A percentile compares a stretch with the other conserved stretches of the same genome.
Evolutionary conservation across 2,797 vertebrate genomes (phyloP).

Genomic region (Chelmon rostratus): DNA sequence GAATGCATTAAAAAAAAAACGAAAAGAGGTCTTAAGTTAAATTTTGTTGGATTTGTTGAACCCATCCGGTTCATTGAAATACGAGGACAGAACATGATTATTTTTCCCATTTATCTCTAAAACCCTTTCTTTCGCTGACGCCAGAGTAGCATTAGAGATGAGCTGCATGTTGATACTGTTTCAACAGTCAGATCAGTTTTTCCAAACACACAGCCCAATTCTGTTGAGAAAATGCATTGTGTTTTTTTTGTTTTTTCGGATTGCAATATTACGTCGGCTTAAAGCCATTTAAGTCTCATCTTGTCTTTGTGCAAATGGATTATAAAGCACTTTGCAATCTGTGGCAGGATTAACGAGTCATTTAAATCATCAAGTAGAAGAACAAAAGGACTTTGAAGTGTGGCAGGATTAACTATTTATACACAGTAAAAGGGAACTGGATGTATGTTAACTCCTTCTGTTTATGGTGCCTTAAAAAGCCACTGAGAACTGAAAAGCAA

Average conservation of each 20-base stretch:
- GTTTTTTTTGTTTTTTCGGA: background rate
- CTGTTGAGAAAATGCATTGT: constrained; percentile 23
- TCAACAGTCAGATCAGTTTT: constrained; percentile 11
- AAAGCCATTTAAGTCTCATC: constrained; percentile 51
- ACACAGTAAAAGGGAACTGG: background rate
- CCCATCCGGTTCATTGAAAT: background rate
- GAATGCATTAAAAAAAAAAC: background rate
- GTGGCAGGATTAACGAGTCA: constrained; percentile 63
- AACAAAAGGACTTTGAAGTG: constrained; percentile 48
- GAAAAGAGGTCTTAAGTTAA: constrained; percentile 14
- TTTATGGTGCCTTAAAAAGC: background rate
- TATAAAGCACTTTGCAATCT: constrained; percentile 65
- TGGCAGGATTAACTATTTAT: constrained; percentile 38
- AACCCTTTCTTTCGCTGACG: constrained; percentile 20
- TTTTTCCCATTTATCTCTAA: constrained; percentile 20
- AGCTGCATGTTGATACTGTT: constrained; percentile 27
- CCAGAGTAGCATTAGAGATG: constrained; percentile 17
- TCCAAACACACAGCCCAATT: constrained; percentile 4
- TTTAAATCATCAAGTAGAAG: constrained; percentile 51
- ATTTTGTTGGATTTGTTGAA: constrained; percentile 13
- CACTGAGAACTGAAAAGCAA: background rate
- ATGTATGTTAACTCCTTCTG: constrained; percentile 1
- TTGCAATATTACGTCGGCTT: constrained; percentile 43
- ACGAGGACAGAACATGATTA: constrained; percentile 34
- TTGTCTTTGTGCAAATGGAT: constrained; percentile 59